Base-by-base conservation (phyloP, 2,888 invertebrate species). In the Mycogona germanica region DNA sequence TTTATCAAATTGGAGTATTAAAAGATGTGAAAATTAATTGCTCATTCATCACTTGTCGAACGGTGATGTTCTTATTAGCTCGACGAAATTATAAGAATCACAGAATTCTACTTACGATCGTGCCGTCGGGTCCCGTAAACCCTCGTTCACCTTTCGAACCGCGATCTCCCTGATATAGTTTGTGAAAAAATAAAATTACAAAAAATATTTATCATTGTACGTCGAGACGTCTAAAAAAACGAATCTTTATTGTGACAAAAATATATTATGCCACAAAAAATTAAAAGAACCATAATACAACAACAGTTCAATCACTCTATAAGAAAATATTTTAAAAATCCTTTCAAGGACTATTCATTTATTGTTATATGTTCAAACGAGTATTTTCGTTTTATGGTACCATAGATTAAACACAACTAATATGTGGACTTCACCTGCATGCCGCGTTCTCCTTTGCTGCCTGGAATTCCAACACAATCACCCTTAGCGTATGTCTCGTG, bases 111-210 rank as follows among this genome's bases (percentile, higher is more conserved):
- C 50, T 44, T 51, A 65, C 67, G 47, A 63, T 62, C 47, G 62
- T 62, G 50, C 66, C 67, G 51, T 61, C 60, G 52, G 75, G 66
- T 41, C 91, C 91, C 41, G 63, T 56, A 26, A 57, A 59, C 53
- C 68, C 70, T 61, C 78, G 75, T 61, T 79, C 57, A 37, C 70
- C 70, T 41, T 65, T 63, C 28, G 61, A 60, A 47, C 70, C 70
- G 55, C 59, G 53, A 12, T 9, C 48, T 7, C 48, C 48, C 48
- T 48, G 7, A 12, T 7, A 12, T 48, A 23, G 23, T 5, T 4
- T 14, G 23, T 21, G 4, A 44, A 4, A 4, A n/a, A n/a, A 14
- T 44, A 12, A 3, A 44, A 23, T 12, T 42, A 21, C 46, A 3
- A 38, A 38, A 38, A 4, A 4, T n/a, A n/a, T 6, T 2, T 4